Percentiles rank a stretch among this genome's conserved stretches.
Conservation (phyloP, 1,140 invertebrate species). For the Conopomorpha cramerella region DNA sequence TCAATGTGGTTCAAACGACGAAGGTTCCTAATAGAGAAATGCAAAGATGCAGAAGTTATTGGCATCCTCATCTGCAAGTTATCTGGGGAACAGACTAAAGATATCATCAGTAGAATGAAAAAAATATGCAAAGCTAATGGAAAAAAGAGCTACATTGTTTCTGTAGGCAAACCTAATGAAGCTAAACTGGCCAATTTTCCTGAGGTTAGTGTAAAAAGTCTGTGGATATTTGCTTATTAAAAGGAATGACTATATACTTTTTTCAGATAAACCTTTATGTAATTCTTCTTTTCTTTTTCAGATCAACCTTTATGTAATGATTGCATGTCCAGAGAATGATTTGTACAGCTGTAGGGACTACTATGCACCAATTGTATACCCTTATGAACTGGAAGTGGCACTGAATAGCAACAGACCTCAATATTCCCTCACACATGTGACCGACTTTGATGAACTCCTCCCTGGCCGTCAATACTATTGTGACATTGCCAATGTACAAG, state of each 20-base stretch:
- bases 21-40: slow-evolving; percentile 83
- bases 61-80: slow-evolving; percentile 90
- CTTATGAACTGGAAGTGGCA: slow-evolving; percentile 91
- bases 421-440: slow-evolving; percentile 67
- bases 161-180: slow-evolving; percentile 89
- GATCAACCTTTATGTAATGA: slow-evolving; percentile 88
- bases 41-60: slow-evolving; percentile 84
- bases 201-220: slow-evolving; percentile 63
- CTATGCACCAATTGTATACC: slow-evolving; percentile 88
- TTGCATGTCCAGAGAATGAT: slow-evolving; percentile 88
- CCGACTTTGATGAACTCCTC: slow-evolving; percentile 78
- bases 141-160: slow-evolving; percentile 89
- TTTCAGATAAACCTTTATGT: slow-evolving; percentile 5
- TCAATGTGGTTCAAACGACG: slow-evolving; percentile 74
- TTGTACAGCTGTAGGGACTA: slow-evolving; percentile 85
- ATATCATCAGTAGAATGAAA: slow-evolving; percentile 78
- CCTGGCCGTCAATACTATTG: slow-evolving; percentile 64
- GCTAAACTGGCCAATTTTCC: slow-evolving; percentile 93
- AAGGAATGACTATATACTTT: too few relatives aligned
- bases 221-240: too few relatives aligned
- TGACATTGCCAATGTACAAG: slow-evolving; percentile 56
- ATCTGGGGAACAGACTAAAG: slow-evolving; percentile 78
- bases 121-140: slow-evolving; percentile 71
- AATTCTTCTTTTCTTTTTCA: slow-evolving; percentile 49
- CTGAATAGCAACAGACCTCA: slow-evolving; percentile 69